Base-by-base conservation (phyloP, 2,113 vertebrate genomes). In the Scytalopus superciliaris region DNA sequence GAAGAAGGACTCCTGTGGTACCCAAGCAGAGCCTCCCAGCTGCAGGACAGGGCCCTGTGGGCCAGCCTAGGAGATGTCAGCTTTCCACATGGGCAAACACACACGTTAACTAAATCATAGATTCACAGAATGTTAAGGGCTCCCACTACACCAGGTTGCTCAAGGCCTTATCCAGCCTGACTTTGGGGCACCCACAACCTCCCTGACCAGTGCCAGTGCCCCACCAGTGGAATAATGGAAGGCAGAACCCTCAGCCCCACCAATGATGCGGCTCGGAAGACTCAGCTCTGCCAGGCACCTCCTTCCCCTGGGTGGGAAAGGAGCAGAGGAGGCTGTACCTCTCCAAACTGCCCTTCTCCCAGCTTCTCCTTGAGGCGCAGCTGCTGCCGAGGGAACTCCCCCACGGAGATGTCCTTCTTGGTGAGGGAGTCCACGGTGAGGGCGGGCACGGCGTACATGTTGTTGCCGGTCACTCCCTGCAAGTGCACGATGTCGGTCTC, bases 301-400 rank as follows among this genome's bases (percentile, higher is more conserved):
- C n/a, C 91, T 30, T 45, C 15, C 37, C 73, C 23, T 17, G 10
- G 35, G 18, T 64, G 82, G 7, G 22, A 4, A 13, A 5, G 7
- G n/a, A n/a, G 39, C 60, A 72, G 13, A 11, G 37, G 31, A 23
- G 0, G 83, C 89, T 40, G 52, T 97, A 97, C 96, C 96, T 97
- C 96, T 89, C 96, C 96, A 72, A 97, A 97, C 86, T 97, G 96
- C 27, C 96, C 96, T 56, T 97, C 96, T 75, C 96, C 96, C 93
- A 97, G 80, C 86, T 97, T 97, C 91, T 97, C 96, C 76, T 97
- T 97, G 76, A 97, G 96, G 3, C 95, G 91, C 10, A 97, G 94
- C 91, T 97, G 96, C 69, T 97, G 96, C 60, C 96, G 73, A 9
- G 96, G 96, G 83, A 97, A 97, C 3, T 97, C 96, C 30, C 91